phyloP scores from a whole-genome alignment of 2,797 vertebrate genomes.

The Nyctibius grandis region DNA sequence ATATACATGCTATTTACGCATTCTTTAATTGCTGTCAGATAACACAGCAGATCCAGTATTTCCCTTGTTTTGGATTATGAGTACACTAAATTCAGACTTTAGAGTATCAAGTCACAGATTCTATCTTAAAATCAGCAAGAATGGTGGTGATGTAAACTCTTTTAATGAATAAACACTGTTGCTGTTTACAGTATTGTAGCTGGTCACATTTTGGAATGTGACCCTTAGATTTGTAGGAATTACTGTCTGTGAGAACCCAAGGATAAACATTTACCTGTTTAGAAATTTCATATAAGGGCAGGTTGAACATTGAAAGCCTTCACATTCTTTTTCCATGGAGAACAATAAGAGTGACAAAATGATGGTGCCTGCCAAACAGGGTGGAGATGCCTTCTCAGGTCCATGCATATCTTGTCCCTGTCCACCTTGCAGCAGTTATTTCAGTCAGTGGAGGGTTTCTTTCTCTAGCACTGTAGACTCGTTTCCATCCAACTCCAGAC shows the following conservation, averaged over 20 bases:
- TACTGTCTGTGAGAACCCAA: background rate
- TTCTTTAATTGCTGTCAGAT: background rate
- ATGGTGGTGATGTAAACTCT: background rate
- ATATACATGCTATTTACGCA: background rate
- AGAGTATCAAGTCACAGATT: background rate
- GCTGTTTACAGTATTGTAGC: background rate
- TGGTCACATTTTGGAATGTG: background rate
- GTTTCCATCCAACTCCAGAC: background rate
- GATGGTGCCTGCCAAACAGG: background rate
- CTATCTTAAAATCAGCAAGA: background rate
- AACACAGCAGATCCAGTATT: background rate
- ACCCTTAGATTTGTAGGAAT: background rate
- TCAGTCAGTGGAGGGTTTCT: background rate
- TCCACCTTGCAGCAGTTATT: background rate
- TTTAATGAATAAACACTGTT: background rate
- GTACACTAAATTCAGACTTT: background rate
- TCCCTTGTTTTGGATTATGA: background rate
- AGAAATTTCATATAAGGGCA: accelerated
- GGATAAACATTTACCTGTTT: background rate
- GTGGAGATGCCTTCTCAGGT: background rate
- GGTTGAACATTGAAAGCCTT: background rate
- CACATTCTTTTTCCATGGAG: background rate
- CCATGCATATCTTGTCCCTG: accelerated
- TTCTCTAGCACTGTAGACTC: background rate
- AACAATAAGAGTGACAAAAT: background rate